phyloP scores from a whole-genome alignment of 2,797 vertebrate genomes.

The Aplochiton taeniatus region DNA sequence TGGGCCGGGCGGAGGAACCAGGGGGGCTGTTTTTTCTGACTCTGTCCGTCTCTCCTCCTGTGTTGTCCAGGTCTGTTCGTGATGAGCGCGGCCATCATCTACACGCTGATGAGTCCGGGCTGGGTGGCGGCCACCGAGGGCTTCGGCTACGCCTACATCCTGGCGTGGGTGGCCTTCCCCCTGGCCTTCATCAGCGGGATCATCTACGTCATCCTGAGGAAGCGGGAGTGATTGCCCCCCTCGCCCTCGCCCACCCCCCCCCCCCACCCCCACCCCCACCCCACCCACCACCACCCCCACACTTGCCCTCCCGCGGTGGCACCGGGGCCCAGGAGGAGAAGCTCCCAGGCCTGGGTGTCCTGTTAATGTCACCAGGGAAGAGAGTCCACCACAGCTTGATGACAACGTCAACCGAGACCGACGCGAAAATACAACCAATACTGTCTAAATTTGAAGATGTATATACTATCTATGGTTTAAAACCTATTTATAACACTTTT shows the following conservation, averaged over 20 bases:
- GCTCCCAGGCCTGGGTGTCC: conserved; percentile 1
- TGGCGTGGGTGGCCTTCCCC: conserved; percentile 95
- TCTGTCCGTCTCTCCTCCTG: background rate
- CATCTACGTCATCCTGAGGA: conserved; percentile 94
- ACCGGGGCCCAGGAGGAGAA: conserved; percentile 24
- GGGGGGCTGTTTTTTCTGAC: background rate
- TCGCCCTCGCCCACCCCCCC: background rate
- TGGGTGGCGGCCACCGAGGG: conserved; percentile 70
- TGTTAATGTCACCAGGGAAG: background rate
- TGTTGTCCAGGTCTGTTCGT: conserved; percentile 86
- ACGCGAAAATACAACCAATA: conserved; percentile 74
- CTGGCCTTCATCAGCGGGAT: conserved; percentile 90
- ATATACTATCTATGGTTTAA: conserved; percentile 99
- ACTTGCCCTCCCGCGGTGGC: conserved; percentile 43
- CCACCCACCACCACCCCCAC: background rate
- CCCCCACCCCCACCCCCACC: background rate
- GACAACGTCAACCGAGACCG: conserved; percentile 50
- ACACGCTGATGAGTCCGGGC: conserved; percentile 85
- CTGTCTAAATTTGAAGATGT: conserved; percentile 95
- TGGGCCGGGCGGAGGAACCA: too few relatives aligned
- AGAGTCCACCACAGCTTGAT: conserved; percentile 31
- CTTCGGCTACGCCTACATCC: conserved; percentile 92
- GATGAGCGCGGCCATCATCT: conserved; percentile 93
- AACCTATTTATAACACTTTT: conserved; percentile 99
- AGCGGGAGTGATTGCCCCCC: conserved; percentile 83